Evolutionary conservation across 2,888 invertebrate genomes (phyloP).

Genomic region (Philereme vetulata): DNA sequence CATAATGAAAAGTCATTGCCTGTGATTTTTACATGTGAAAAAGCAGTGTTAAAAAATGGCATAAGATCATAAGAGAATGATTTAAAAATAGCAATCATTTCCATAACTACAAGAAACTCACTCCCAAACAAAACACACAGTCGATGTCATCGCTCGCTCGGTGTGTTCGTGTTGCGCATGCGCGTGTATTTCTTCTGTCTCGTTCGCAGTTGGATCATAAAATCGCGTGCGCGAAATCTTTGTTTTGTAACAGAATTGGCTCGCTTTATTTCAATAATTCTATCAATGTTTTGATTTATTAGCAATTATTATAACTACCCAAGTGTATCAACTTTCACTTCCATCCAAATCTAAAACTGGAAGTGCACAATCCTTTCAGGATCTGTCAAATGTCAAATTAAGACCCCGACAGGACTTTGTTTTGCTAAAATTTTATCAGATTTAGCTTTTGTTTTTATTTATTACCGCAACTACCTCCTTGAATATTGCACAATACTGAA

Average conservation of each 20-base stretch:
- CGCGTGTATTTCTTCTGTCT: conserved; percentile 12
- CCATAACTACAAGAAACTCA: too few species aligned
- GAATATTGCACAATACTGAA: neutral
- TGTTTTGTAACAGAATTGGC: too few species aligned
- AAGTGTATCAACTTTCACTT: conserved; percentile 2
- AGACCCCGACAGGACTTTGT: conserved; percentile 16
- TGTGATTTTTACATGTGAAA: too few species aligned
- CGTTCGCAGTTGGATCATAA: conserved; percentile 6
- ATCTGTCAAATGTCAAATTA: conserved; percentile 11
- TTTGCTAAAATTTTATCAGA: conserved; percentile 12
- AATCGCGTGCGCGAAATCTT: conserved; percentile 13
- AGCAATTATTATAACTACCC: too few species aligned
- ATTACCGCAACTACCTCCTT: neutral
- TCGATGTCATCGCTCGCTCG: conserved; percentile 14
- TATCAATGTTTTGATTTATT: too few species aligned
- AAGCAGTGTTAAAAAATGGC: too few species aligned
- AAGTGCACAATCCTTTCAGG: conserved; percentile 1
- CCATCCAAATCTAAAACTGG: too few species aligned
- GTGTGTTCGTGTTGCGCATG: conserved; percentile 10
- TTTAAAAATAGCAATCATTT: too few species aligned
- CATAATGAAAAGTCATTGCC: too few species aligned
- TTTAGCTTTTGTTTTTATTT: conserved; percentile 8
- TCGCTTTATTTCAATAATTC: too few species aligned
- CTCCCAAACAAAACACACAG: neutral
- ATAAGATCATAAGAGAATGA: too few species aligned